Evolutionary conservation across 1,140 invertebrate genomes (phyloP).

Genomic region (Tetramorium simillimum): DNA sequence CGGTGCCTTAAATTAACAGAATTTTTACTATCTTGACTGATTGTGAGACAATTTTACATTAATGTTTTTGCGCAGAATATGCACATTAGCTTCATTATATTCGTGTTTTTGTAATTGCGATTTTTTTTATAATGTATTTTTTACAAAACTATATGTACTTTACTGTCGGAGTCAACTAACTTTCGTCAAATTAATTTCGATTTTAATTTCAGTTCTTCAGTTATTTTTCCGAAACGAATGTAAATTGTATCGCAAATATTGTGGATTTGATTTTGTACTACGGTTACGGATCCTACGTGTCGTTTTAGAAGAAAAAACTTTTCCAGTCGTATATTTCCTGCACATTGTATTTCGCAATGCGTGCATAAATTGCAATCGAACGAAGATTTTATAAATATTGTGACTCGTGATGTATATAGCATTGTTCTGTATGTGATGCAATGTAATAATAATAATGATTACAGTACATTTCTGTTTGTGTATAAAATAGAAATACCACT

Average conservation of each 20-base stretch:
- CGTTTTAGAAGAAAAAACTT: conserved; percentile 28
- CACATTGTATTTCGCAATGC: not conserved
- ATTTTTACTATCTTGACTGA: conserved; percentile 26
- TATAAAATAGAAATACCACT: not conserved
- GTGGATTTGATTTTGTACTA: not conserved
- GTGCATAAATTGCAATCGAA: not conserved
- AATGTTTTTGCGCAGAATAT: conserved; percentile 21
- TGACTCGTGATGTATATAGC: not conserved
- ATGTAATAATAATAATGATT: not conserved
- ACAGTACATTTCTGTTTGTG: not conserved
- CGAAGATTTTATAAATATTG: conserved; percentile 19
- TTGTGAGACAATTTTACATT: conserved; percentile 1
- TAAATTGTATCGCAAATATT: not conserved
- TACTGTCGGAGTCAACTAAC: not conserved
- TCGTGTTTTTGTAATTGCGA: not conserved
- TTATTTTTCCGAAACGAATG: not conserved
- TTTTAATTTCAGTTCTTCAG: not conserved
- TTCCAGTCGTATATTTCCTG: not conserved
- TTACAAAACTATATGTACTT: not conserved
- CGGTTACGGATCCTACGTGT: not conserved
- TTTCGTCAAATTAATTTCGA: conserved; percentile 13
- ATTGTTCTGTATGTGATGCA: not conserved
- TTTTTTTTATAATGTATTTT: not conserved
- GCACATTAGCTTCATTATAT: conserved; percentile 8
- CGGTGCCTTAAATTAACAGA: conserved; percentile 67